Evolutionary conservation across 2,113 vertebrate genomes (phyloP).

Genomic region (Bombycilla garrulus): DNA sequence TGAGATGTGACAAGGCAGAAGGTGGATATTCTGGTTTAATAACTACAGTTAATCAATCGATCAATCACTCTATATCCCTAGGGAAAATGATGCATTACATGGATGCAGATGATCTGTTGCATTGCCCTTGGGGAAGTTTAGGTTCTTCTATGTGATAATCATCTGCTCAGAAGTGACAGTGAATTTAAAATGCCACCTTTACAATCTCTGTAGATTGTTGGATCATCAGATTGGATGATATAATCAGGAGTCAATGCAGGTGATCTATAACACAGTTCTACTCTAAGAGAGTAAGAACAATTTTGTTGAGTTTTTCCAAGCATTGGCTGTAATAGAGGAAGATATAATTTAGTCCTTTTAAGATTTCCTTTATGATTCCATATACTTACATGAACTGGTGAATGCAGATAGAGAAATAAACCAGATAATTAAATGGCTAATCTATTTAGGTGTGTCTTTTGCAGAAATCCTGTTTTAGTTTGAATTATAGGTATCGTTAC

Average conservation of each 20-base stretch:
- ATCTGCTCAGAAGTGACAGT: neutral
- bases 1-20: conserved; percentile 10
- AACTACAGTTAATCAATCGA: conserved; percentile 5
- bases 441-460: neutral
- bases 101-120: neutral
- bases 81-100: neutral
- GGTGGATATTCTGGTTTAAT: conserved; percentile 24
- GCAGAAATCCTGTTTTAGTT: neutral
- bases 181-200: neutral
- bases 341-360: neutral
- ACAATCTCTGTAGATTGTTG: neutral
- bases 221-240: neutral
- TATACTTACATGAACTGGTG: neutral
- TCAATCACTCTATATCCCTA: neutral
- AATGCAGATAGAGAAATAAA: neutral
- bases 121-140: neutral
- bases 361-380: neutral
- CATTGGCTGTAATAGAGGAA: neutral
- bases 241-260: neutral
- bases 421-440: neutral
- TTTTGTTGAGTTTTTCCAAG: neutral
- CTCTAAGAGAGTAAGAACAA: neutral
- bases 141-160: neutral
- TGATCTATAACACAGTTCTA: neutral
- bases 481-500: neutral